Base-by-base conservation (phyloP, 2,797 vertebrate genomes). In the Eremophila alpestris region DNA sequence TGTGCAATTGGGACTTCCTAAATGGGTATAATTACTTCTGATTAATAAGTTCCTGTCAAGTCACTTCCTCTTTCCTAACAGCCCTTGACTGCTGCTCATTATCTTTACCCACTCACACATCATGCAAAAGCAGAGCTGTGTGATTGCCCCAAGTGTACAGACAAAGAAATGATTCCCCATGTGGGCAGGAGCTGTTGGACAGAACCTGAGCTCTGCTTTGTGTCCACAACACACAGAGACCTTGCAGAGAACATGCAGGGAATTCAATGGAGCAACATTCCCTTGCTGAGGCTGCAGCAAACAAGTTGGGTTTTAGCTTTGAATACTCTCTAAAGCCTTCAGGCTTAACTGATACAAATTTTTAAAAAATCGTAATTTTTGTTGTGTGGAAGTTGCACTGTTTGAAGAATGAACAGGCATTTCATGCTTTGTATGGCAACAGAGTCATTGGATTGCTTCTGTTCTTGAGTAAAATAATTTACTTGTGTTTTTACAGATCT, bases 401-500 rank as follows among this genome's bases (percentile, higher is more conserved):
- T 60, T 60, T 89, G 64, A 70, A 49, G 54, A 60, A n/a, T 21
- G 51, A 78, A 7, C 18, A 41, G 54, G 9, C 26, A 29, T 78
- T 92, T 85, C 21, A 19, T 59, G 87, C 29, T 83, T 58, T 45
- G 13, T 52, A 4, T 56, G 41, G 54, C 60, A 75, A 0, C 12
- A 16, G 49, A 55, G n/a, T 67, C 1, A 21, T 36, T 67, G 65
- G 38, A 23, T 87, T 87, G 68, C 18, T 76, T 94, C 36, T 48
- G 1, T 41, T 71, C 43, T 52, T 63, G 11, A 46, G 5, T 94
- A 9, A 78, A 67, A 34, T 48, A 8, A 93, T 89, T 23, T 24
- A 5, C 49, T 91, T 96, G 22, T 87, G 24, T 48, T 69, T 96
- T 94, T 97, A 30, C 97, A 99, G 99, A 99, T 99, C 94, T 99